Evolutionary conservation across 2,888 invertebrate species (phyloP).

Genomic region (Opisthograptis luteolata): DNA sequence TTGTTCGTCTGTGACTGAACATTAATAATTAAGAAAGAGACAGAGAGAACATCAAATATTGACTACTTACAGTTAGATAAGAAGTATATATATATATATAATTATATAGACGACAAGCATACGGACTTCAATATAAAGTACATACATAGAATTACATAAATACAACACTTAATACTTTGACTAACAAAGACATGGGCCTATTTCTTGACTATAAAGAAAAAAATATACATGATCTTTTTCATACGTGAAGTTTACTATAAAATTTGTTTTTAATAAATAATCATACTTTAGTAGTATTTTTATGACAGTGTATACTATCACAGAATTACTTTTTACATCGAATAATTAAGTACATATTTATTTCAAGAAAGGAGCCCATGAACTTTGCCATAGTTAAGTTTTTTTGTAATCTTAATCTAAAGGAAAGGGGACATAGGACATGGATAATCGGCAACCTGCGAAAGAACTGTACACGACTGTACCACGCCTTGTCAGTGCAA

Average conservation of each 20-base stretch:
- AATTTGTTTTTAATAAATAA: no score
- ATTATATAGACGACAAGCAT: constrained; percentile 42
- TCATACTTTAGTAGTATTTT: no score
- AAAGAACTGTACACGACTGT: constrained; percentile 54
- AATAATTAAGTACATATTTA: no score
- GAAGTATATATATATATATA: no score
- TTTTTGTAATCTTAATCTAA: constrained; percentile 18
- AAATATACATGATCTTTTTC: no score
- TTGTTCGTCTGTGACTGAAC: constrained; percentile 50
- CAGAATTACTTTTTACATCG: no score
- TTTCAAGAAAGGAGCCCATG: constrained; percentile 13
- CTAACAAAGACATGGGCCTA: constrained; percentile 3
- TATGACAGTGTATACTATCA: no score
- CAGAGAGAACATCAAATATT: constrained; percentile 37
- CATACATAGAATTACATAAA: constrained; percentile 15
- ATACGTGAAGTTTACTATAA: no score
- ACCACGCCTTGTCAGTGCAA: constrained; percentile 43
- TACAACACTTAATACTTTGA: constrained; percentile 7
- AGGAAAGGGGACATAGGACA: constrained; percentile 40
- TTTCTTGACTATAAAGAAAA: constrained; percentile 6
- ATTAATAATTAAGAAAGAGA: constrained; percentile 55
- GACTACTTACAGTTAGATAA: constrained; percentile 38
- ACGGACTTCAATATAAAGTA: constrained; percentile 13
- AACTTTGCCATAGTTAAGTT: not conserved
- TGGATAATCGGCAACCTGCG: constrained; percentile 68